These are phyloP conservation scores for Catajapyx aquilonaris DNA, from an alignment of 1,140 invertebrate species.

Conservation along the genomic window DNA sequence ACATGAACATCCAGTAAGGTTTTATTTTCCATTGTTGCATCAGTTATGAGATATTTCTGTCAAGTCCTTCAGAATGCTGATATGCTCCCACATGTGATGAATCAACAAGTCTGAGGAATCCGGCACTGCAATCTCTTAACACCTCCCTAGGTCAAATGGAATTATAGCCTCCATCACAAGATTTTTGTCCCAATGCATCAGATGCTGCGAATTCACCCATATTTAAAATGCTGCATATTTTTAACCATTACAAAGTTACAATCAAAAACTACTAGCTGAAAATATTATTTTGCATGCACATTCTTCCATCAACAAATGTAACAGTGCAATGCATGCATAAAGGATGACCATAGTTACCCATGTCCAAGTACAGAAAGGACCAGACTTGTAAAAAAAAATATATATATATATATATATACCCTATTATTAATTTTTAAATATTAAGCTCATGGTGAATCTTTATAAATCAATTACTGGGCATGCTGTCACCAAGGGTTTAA, in stretches of 20 bases:
- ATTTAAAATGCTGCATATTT: not conserved
- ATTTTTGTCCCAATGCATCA: constrained; percentile 5
- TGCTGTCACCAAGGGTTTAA: too few relatives aligned
- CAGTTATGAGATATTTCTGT: too few relatives aligned
- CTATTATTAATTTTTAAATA: not conserved
- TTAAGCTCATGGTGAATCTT: not conserved
- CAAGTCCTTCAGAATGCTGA: too few relatives aligned
- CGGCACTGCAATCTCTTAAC: too few relatives aligned
- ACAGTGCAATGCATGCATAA: too few relatives aligned
- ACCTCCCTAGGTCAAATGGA: too few relatives aligned
- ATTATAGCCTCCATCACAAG: too few relatives aligned
- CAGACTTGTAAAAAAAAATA: constrained; percentile 45
- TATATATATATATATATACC: constrained; percentile 7
- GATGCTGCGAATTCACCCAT: not conserved
- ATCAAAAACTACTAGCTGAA: not conserved
- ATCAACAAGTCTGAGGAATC: too few relatives aligned
- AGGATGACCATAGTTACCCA: constrained; percentile 56
- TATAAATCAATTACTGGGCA: too few relatives aligned
- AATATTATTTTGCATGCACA: not conserved
- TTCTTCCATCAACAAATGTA: constrained; percentile 2
- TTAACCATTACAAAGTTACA: not conserved
- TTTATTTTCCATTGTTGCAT: too few relatives aligned
- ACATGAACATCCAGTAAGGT: too few relatives aligned
- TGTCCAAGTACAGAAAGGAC: constrained; percentile 66
- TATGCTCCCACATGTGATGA: too few relatives aligned